These are phyloP conservation scores for Sarcophaga carnaria DNA, from an alignment of 2,888 invertebrate species.

Conservation along the genomic window DNA sequence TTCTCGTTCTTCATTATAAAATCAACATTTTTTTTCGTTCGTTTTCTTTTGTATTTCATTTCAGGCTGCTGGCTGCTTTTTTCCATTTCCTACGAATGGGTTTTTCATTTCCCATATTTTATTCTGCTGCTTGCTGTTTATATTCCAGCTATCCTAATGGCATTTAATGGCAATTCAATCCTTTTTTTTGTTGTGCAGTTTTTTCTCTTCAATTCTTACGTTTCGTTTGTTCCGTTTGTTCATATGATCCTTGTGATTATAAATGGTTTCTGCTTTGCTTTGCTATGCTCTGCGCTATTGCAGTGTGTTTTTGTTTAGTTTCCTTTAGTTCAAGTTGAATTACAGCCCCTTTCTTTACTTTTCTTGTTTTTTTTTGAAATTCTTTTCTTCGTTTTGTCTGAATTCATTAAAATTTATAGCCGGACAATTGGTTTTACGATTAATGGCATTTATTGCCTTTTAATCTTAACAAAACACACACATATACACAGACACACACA, in stretches of 20 bases:
- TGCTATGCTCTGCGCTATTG: constrained; percentile 41
- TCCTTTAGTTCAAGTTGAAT: neutral
- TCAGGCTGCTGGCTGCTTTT: neutral
- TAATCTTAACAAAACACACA: constrained; percentile 64
- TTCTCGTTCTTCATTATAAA: neutral
- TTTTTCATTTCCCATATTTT: neutral
- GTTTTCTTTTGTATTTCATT: constrained; percentile 1
- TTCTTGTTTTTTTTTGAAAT: neutral
- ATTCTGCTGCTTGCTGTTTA: neutral
- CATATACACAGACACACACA: no score
- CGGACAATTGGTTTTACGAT: constrained; percentile 64
- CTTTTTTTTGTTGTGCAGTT: neutral
- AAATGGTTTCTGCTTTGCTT: constrained; percentile 36
- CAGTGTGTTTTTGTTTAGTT: neutral
- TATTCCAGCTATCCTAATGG: constrained; percentile 20
- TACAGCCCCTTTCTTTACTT: neutral
- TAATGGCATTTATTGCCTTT: constrained; percentile 68
- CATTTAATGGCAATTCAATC: constrained; percentile 48
- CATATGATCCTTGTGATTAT: constrained; percentile 39
- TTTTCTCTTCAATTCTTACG: neutral
- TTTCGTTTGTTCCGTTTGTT: constrained; percentile 34
- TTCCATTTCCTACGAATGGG: neutral
- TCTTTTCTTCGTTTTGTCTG: constrained; percentile 19
- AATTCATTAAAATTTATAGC: constrained; percentile 64
- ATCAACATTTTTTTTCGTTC: neutral